Conservation (phyloP, 2,797 vertebrate genomes). For the Steatocranus sp. region DNA sequence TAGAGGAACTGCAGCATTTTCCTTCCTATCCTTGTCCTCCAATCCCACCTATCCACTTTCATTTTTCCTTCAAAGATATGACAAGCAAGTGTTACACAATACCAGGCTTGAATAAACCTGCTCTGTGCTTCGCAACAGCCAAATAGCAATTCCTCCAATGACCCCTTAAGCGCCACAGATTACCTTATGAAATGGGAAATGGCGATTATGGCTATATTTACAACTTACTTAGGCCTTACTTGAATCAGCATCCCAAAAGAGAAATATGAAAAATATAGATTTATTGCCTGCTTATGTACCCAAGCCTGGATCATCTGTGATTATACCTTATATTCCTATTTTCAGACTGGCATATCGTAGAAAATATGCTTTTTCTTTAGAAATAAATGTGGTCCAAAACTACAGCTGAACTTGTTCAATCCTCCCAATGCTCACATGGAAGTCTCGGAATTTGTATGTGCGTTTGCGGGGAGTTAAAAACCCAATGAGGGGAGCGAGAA, state of each 20-base stretch:
- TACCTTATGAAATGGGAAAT: conserved; percentile 51
- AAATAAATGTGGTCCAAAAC: background rate
- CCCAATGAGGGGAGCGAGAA: conserved; percentile 8
- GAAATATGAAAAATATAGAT: conserved; percentile 60
- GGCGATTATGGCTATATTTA: conserved; percentile 54
- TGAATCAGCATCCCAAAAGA: conserved; percentile 42
- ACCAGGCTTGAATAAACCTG: conserved; percentile 35
- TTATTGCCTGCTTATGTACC: conserved; percentile 59
- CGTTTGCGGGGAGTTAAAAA: conserved; percentile 21
- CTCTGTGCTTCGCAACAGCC: conserved; percentile 29
- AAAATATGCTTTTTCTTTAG: conserved; percentile 25
- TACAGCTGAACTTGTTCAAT: background rate
- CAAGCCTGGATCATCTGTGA: conserved; percentile 71
- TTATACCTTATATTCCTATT: conserved; percentile 66
- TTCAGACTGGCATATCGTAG: conserved; percentile 29
- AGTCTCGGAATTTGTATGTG: conserved; percentile 12
- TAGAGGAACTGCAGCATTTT: background rate
- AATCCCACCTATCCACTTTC: background rate
- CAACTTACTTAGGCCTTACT: conserved; percentile 41
- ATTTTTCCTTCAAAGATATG: background rate
- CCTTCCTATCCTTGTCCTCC: background rate
- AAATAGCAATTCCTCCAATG: conserved; percentile 32
- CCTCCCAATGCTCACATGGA: background rate
- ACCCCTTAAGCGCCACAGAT: conserved; percentile 51
- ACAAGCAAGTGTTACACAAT: conserved; percentile 20